Base-by-base conservation (phyloP, 2,888 invertebrate genomes). In the Acrobeloides nanus region DNA sequence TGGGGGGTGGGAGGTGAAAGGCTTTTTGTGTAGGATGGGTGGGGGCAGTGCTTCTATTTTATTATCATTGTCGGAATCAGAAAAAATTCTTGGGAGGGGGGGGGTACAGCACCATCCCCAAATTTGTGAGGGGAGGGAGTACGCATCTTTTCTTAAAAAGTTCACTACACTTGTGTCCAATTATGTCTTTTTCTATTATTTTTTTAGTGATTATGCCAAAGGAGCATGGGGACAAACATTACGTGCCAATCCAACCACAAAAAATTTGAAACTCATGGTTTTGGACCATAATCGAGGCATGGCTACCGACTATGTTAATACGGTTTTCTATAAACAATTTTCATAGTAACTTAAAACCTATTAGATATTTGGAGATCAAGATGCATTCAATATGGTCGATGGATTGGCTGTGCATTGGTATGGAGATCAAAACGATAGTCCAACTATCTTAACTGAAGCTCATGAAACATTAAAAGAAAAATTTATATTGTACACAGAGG, bases 391-490 rank as follows among this genome's bases (percentile, higher is more conserved):
- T 37, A 76, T 73, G 56, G 74, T 87, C 0, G 81, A 83, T 63
- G 89, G 87, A 1, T 79, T 86, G 32, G 85, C 83, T 0, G 77
- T 87, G 3, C 89, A 90, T 75, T 89, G 87, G 83, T 90, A 90
- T 74, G n/a, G n/a, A n/a, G 84, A 88, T 75, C 69, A 74, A 18
- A 71, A 82, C 24, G 71, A 81, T 26, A 80, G 83, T 0, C 31
- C 34, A 15, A 49, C 46, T 8, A 37, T 46, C 6, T 75, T 82
- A 25, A 79, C 81, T n/a, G 55, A 69, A 27, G 80, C 84, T 0
- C 83, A 83, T 58, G 57, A 78, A 0, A 72, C 75, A 33, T 81
- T 81, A 74, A 84, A 84, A 0, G 78, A 81, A 50, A 84, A 84
- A 72, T 82, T 86, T 53, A 75, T 87, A 12, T 73, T 89, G 5